A percentile compares a stretch with the other conserved stretches of the same genome.
phyloP scores from a whole-genome alignment of 2,113 vertebrate genomes.

The Acanthisitta chloris region DNA sequence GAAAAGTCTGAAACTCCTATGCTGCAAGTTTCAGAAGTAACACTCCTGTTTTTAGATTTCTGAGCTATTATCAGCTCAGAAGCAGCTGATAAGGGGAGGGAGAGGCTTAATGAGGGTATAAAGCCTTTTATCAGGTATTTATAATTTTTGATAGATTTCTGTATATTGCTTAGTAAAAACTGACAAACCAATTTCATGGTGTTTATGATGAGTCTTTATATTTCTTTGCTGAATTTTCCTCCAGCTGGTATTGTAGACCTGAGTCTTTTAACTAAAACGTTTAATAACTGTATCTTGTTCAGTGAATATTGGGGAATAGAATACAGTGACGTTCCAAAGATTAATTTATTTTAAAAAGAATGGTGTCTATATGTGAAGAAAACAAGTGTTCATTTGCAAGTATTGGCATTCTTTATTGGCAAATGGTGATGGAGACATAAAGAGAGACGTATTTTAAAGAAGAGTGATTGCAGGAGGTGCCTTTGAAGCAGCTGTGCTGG shows the following conservation, averaged over 20 bases:
- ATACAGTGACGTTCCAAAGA: background rate
- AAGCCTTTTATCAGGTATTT: background rate
- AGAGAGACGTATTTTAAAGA: background rate
- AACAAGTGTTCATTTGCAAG: background rate
- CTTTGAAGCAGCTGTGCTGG: background rate
- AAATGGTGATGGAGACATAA: background rate
- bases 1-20: background rate
- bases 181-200: background rate
- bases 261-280: background rate
- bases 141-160: background rate
- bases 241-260: accelerated
- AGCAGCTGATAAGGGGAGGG: background rate
- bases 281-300: background rate
- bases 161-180: background rate
- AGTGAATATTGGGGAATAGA: background rate
- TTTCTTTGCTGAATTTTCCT: background rate
- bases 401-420: background rate
- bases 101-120: background rate
- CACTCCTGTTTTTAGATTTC: background rate
- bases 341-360: background rate
- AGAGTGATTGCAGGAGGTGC: background rate
- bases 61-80: background rate
- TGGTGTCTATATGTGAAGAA: background rate
- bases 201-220: background rate
- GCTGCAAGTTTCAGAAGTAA: background rate